Evolutionary conservation across 2,888 invertebrate species (phyloP), one percentile per base, ranked within the genome.

Genomic region (Cylloceria caligata): DNA sequence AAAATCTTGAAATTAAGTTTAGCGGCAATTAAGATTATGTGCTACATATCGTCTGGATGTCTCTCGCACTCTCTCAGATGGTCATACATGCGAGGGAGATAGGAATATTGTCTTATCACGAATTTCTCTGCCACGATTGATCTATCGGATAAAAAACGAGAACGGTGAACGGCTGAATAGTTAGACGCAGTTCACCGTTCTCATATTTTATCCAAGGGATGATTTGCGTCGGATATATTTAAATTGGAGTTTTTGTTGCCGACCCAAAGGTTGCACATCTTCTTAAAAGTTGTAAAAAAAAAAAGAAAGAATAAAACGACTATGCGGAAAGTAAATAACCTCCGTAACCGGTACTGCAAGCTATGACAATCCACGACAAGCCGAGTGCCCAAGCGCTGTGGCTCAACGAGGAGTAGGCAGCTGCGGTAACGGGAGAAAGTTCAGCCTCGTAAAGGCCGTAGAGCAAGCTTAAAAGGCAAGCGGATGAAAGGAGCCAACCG

Each of bases 311-410:
- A 19, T 11, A n/a, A 6, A 21, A 69, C 2, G 30, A 30, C 21
- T 4, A n/a, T 45, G 36, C 30, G 9, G n/a, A n/a, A 34, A 34
- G 2, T 24, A 19, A 74, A 65, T 47, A 90, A 95, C 97, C 97
- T 93, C 97, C 97, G 89, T 97, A 95, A 65, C 97, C 97, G 1
- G 97, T 96, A 30, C 96, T 96, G 90, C 97, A 97, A 5, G 97
- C 97, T 67, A 97, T 93, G 75, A 97, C 96, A 88, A 97, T 95
- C 97, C 97, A 97, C 0, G 96, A 95, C 21, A 97, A 93, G 55
- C 96, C 95, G 39, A 96, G 93, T 0, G 97, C 97, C 97, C 97
- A 97, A 36, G 96, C 95, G 67, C 96, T 96, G 92, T 97, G 97
- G 78, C 97, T 97, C 13, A 97, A 93, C 3, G 97, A 96, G 88